Evolutionary conservation across 1,140 invertebrate genomes (phyloP), one percentile per base, ranked within the genome.

Genomic region (Zeugodacus cucurbitae): DNA sequence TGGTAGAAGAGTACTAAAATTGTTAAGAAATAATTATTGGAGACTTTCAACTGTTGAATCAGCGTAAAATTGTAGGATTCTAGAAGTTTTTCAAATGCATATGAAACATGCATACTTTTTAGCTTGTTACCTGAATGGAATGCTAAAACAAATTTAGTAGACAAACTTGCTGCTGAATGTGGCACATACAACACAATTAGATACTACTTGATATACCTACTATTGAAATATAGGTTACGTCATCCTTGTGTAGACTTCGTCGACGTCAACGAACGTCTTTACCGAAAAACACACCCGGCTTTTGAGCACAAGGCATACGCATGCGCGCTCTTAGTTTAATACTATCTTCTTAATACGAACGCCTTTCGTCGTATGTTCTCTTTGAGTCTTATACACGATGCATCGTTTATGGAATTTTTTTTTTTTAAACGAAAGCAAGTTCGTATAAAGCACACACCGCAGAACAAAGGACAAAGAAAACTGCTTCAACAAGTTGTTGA

Each of bases 401-500:
- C 14, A 62, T 62, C n/a, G 58, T 62, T 62, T 62, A 3, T 11
- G 10, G 64, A 32, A 4, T 62, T 34, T 34, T 34, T 70, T 17
- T 54, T 54, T 20, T 3, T 54, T 10, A 54, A 11, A 22, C 17
- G 20, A 41, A 74, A 20, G 1, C 70, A n/a, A 17, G 74, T 41
- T 48, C n/a, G 7, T 48, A 22, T 17, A 48, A n/a, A 82, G 34
- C 2, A 34, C 37, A 82, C n/a, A 48, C 26, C 1, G 6, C 3
- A 48, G 10, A 22, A 62, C 41, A 82, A 41, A 82, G 41, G 37
- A 48, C 10, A 29, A 34, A 82, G 37, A 20, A 82, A 82, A 26
- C 41, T 32, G 41, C 41, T 82, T 41, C 74, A 82, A 82, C 74
- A 82, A 82, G 74, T 82, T 82, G 74, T 82, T 82, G 74, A 41